A percentile compares a stretch with the other conserved stretches of the same genome.
These are phyloP conservation scores for Glyphotaelius pellucidus DNA, from an alignment of 2,888 invertebrate species.

Conservation along the genomic window DNA sequence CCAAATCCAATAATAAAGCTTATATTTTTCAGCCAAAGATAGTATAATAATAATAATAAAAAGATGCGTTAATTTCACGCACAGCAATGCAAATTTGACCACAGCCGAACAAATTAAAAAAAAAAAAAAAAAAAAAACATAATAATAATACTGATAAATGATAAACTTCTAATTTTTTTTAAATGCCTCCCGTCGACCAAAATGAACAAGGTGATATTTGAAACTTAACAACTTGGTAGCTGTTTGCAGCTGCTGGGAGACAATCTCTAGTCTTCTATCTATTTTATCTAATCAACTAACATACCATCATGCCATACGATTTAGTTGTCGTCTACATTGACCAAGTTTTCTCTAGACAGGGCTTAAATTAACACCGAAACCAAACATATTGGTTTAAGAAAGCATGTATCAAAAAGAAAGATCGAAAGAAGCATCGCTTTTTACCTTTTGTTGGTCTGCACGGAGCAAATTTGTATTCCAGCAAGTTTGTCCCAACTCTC, in stretches of 20 bases:
- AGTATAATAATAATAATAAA: neutral
- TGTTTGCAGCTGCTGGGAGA: neutral
- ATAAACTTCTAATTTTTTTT: slow-evolving; percentile 9
- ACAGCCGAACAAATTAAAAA: slow-evolving; percentile 19
- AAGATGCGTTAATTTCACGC: neutral
- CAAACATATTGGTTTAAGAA: no score
- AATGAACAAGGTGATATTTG: neutral
- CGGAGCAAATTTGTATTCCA: no score
- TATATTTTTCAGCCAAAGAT: slow-evolving; percentile 22
- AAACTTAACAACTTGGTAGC: slow-evolving; percentile 8
- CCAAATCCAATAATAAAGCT: neutral
- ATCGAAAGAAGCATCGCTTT: no score
- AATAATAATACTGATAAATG: slow-evolving; percentile 12
- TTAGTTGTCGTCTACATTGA: neutral
- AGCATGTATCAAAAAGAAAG: no score
- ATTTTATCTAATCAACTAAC: neutral
- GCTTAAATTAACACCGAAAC: no score
- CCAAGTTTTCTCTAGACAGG: no score
- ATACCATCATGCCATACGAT: neutral
- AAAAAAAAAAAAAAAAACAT: neutral
- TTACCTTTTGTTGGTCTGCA: no score
- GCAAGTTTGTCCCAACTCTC: no score
- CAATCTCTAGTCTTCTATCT: neutral
- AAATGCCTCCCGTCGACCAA: neutral
- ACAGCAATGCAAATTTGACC: slow-evolving; percentile 22